Evolutionary conservation across 23 tunicate genomes (phyloP).

Genomic region (Halocynthia roretzi): DNA sequence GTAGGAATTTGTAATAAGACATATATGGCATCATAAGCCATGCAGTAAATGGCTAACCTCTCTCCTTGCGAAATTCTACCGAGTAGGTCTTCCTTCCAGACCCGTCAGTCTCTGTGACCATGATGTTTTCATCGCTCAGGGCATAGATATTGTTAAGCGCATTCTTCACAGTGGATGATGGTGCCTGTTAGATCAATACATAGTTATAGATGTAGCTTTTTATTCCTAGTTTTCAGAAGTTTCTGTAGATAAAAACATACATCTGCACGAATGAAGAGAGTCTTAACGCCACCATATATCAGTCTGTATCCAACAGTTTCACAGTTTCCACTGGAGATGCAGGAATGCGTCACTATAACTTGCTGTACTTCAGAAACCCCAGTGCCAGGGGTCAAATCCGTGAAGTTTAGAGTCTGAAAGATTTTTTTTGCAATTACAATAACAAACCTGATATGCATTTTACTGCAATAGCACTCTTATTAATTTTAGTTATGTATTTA

Average conservation of each 20-base stretch:
- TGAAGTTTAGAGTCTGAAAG: slow-evolving; percentile 16
- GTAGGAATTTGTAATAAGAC: background rate
- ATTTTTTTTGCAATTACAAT: background rate
- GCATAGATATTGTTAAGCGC: slow-evolving; percentile 1
- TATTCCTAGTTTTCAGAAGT: too few species aligned
- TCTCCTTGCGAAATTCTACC: slow-evolving; percentile 8
- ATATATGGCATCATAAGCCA: background rate
- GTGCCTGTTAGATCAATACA: background rate
- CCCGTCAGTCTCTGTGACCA: background rate
- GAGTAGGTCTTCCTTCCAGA: background rate
- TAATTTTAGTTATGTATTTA: too few species aligned
- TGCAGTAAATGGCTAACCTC: slow-evolving; percentile 3
- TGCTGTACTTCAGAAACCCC: slow-evolving; percentile 13
- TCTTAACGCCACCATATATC: slow-evolving; percentile 14
- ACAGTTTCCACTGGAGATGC: slow-evolving; percentile 6
- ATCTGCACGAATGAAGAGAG: slow-evolving; percentile 22
- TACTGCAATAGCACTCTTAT: too few species aligned
- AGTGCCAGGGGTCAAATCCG: background rate
- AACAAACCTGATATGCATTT: background rate
- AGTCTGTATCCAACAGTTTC: slow-evolving; percentile 12
- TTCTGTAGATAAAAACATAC: background rate
- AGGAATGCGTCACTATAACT: slow-evolving; percentile 3
- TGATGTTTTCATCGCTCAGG: slow-evolving; percentile 6
- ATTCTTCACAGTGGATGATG: background rate
- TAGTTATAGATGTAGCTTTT: background rate